A percentile compares a stretch with the other conserved stretches of the same genome.
These are phyloP conservation scores for Lepidurus arcticus DNA, from an alignment of 1,140 invertebrate genomes.

Conservation along the genomic window DNA sequence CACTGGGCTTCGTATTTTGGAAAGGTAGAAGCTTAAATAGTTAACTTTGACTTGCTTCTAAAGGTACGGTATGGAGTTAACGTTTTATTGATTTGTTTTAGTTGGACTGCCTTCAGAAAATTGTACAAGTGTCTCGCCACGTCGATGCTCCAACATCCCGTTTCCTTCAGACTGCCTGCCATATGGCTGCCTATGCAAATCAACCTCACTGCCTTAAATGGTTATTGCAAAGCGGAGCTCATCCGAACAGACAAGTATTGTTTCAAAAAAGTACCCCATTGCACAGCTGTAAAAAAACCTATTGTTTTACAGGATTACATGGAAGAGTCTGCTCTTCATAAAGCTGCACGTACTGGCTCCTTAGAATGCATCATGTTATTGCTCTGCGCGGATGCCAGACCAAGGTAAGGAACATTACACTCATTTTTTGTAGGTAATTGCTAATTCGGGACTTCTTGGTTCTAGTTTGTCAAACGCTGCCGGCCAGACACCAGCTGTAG, in stretches of 20 bases:
- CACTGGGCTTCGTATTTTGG: conserved; percentile 29
- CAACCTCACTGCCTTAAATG: conserved; percentile 29
- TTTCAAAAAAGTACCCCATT: neutral
- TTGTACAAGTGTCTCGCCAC: conserved; percentile 24
- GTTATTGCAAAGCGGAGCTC: conserved; percentile 24
- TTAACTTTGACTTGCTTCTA: neutral
- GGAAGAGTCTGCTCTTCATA: conserved; percentile 23
- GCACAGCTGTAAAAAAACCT: neutral
- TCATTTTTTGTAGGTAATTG: neutral
- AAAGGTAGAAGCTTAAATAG: conserved; percentile 11
- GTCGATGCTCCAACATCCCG: conserved; percentile 23
- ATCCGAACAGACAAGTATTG: conserved; percentile 16
- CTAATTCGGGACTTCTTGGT: neutral
- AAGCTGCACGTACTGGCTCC: conserved; percentile 26
- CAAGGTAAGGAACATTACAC: neutral
- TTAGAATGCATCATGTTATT: conserved; percentile 18
- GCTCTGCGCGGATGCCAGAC: conserved; percentile 13
- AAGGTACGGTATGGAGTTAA: neutral
- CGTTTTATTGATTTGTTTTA: neutral
- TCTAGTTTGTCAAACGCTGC: neutral
- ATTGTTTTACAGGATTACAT: conserved; percentile 16
- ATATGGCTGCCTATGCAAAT: conserved; percentile 28
- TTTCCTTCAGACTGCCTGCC: conserved; percentile 26
- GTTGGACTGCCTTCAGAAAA: conserved; percentile 27
- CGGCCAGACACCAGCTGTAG: neutral